phyloP scores from a whole-genome alignment of 1,140 invertebrate genomes.

The Calephelis virginiensis region DNA sequence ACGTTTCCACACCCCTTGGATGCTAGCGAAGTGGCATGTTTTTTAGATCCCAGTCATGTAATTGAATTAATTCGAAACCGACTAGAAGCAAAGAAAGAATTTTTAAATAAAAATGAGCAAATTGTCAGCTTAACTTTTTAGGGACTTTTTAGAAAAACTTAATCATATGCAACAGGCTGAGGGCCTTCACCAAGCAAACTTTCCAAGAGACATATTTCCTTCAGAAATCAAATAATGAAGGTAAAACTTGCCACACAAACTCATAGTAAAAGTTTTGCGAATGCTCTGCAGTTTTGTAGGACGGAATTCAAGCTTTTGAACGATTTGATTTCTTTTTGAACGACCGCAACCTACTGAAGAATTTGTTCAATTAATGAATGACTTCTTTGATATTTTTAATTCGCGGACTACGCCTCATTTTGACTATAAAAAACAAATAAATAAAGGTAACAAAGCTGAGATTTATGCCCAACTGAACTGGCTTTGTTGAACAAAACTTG shows the following conservation, averaged over 20 bases:
- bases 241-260: conserved; percentile 36
- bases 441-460: conserved; percentile 16
- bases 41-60: conserved; percentile 32
- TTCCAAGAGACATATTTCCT: conserved; percentile 29
- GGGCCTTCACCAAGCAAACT: conserved; percentile 33
- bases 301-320: conserved; percentile 23
- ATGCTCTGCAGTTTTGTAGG: conserved; percentile 26
- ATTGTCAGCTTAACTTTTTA: conserved; percentile 25
- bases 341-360: conserved; percentile 21
- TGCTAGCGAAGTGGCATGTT: conserved; percentile 21
- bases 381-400: conserved; percentile 36
- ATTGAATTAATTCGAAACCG: conserved; percentile 25
- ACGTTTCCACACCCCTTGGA: conserved; percentile 30
- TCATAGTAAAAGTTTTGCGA: conserved; percentile 31
- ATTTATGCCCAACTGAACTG: conserved; percentile 25
- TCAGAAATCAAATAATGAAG: conserved; percentile 38
- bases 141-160: conserved; percentile 27
- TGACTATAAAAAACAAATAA: conserved; percentile 26
- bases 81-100: background rate
- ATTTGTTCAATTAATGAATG: conserved; percentile 32
- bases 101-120: conserved; percentile 25
- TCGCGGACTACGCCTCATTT: conserved; percentile 19
- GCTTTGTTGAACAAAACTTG: conserved; percentile 20
- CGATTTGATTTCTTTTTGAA: too few species aligned
- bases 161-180: conserved; percentile 28